Evolutionary conservation across 2,888 invertebrate species (phyloP).

Genomic region (Stomorhina lunata): DNA sequence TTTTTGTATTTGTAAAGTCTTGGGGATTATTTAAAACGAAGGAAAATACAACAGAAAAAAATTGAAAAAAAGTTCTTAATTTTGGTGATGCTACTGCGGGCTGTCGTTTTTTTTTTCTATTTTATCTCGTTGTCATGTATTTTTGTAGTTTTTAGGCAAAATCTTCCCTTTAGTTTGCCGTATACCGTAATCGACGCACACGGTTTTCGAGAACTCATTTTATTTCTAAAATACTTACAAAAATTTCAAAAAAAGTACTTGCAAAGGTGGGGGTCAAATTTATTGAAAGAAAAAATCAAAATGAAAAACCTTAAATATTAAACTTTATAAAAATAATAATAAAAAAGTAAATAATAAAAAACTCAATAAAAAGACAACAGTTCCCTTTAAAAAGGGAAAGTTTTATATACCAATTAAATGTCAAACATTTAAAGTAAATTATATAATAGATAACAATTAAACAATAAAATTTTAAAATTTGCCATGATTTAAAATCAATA

Average conservation of each 20-base stretch:
- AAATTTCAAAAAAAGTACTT: slow-evolving; percentile 53
- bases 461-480: not conserved
- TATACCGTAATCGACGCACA: slow-evolving; percentile 66
- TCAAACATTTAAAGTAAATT: slow-evolving; percentile 8
- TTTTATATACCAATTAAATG: slow-evolving; percentile 15
- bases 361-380: not conserved
- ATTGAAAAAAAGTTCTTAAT: slow-evolving; percentile 45
- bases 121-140: slow-evolving; percentile 45
- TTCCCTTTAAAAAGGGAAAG: not conserved
- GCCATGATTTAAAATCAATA: not conserved
- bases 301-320: not conserved
- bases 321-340: not conserved
- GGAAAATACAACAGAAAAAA: slow-evolving; percentile 39
- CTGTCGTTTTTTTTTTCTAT: slow-evolving; percentile 19
- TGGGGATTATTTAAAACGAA: slow-evolving; percentile 32
- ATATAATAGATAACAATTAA: slow-evolving; percentile 44
- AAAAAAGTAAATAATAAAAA: not conserved
- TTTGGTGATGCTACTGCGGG: slow-evolving; percentile 51
- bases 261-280: slow-evolving; percentile 49
- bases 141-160: slow-evolving; percentile 64
- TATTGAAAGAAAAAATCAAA: not conserved
- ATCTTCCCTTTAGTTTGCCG: slow-evolving; percentile 68
- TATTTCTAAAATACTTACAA: slow-evolving; percentile 43
- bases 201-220: slow-evolving; percentile 63
- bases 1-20: slow-evolving; percentile 1